Base-by-base conservation (phyloP, 2,113 vertebrate genomes). In the Fulmarus glacialis region DNA sequence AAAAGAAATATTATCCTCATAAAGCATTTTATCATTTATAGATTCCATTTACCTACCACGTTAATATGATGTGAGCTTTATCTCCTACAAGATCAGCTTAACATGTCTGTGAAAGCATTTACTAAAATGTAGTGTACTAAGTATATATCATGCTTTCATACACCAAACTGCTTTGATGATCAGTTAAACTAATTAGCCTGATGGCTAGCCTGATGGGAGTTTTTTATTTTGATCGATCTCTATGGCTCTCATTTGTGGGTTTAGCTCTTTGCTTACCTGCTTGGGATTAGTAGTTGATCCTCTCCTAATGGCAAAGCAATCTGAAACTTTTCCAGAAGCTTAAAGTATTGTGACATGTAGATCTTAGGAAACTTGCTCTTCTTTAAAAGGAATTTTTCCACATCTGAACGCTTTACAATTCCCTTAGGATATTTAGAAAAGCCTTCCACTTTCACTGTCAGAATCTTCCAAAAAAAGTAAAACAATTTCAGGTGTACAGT, bases 241-340 rank as follows among this genome's bases (percentile, higher is more conserved):
- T 63, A 17, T 18, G 40, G 48, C 42, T 42, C 32, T 20, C 32
- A 89, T 83, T 43, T 89, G 43, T 59, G n/a, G 45, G 29, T 75
- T 93, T 70, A 82, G 36, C 34, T 42, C 84, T 82, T 84, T 24
- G 12, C 77, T 96, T 98, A 99, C 99, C 99, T 99, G 99, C 99
- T 99, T 92, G 99, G 99, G 74, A 99, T 98, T 73, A 99, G 98
- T 4, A 99, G 98, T 81, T 99, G 99, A 75, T 99, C 99, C 23
- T 99, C 99, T 63, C 99, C 98, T 59, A 99, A 98, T 4, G 99
- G 99, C 89, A 99, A 97, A 64, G 99, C 99, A 67, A 99, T 99
- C 97, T 99, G 99, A 82, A 99, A 99, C 97, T 99, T 99, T 97
- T 99, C 99, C 96, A 99, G 98, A 79, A 99, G 99, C 62, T 99